Base-by-base conservation (phyloP, 2,888 invertebrate genomes). In the Watsonalla binaria region DNA sequence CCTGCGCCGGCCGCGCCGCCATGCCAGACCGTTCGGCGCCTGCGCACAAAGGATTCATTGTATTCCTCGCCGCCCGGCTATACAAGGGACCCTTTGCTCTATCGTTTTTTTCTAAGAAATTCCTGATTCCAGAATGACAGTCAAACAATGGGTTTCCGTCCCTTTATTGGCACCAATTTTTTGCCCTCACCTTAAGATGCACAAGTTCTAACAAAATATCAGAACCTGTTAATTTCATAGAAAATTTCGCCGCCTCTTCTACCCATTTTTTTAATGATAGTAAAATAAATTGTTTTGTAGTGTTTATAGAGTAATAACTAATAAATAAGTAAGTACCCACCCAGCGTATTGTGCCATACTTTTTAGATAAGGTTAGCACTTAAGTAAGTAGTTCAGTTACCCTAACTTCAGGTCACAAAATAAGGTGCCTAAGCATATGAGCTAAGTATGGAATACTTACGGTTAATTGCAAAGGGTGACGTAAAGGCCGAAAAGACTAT, bases 101-200 rank as follows among this genome's bases (percentile, higher is more conserved):
- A 76, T 72, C 68, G 75, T 64, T 70, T 82, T 86, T 88, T 86
- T 84, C 77, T 60, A 59, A 68, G 68, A 78, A 87, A 86, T 88
- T 88, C 90, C 84, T 83, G 82, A 85, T 86, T 78, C 78, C 79
- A 86, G 86, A 86, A 86, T 83, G 88, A 86, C 84, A 84, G 72
- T 76, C 86, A 81, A 84, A 90, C 89, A 90, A 90, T 86, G 84
- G 86, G 83, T 89, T 90, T 90, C 90, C 90, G 90, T 89, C 88
- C 90, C 80, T 90, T 89, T 89, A 90, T 90, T 90, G 88, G 90
- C 90, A 90, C 90, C 90, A 78, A 83, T 86, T 90, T 90, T 90
- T 90, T 89, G 86, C 85, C 61, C 66, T 11, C 70, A 71, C 74
- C 76, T 77, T 82, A 75, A 85, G 78, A 87, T 80, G 84, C 85